Conservation (phyloP, 2,113 vertebrate species). For the Chrysochloris asiatica region DNA sequence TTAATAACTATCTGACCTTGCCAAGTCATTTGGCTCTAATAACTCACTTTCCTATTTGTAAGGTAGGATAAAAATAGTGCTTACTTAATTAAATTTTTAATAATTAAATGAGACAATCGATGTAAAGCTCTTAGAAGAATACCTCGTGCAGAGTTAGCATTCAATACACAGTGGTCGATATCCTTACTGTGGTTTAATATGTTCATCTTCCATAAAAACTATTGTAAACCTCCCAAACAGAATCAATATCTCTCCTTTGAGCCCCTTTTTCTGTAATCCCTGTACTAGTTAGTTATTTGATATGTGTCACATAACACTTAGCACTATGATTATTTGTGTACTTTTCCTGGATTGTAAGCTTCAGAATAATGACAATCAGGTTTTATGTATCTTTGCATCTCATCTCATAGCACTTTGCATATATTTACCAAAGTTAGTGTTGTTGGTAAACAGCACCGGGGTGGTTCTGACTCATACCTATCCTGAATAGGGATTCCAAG, state of each 20-base stretch:
- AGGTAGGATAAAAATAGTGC: background rate
- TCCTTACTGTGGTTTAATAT: background rate
- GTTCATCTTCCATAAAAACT: background rate
- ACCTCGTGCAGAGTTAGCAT: background rate
- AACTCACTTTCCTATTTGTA: background rate
- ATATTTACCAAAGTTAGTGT: too few relatives aligned
- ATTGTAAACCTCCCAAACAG: background rate
- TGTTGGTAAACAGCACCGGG: too few relatives aligned
- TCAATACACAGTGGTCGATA: background rate
- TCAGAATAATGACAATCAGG: background rate
- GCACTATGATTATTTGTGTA: background rate
- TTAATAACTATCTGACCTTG: background rate
- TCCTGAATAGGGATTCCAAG: too few relatives aligned
- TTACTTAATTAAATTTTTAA: background rate
- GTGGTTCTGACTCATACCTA: too few relatives aligned
- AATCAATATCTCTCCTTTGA: background rate
- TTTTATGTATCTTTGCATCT: background rate
- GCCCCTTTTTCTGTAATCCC: background rate
- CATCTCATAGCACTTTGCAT: too few relatives aligned
- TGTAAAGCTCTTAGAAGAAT: background rate
- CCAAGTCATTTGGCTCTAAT: background rate
- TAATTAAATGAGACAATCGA: slow-evolving; percentile 11
- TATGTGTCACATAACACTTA: background rate
- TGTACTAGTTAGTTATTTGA: background rate
- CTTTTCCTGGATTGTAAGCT: background rate